Conservation (phyloP, 1,140 invertebrate species). For the Drosophila fuyamai region DNA sequence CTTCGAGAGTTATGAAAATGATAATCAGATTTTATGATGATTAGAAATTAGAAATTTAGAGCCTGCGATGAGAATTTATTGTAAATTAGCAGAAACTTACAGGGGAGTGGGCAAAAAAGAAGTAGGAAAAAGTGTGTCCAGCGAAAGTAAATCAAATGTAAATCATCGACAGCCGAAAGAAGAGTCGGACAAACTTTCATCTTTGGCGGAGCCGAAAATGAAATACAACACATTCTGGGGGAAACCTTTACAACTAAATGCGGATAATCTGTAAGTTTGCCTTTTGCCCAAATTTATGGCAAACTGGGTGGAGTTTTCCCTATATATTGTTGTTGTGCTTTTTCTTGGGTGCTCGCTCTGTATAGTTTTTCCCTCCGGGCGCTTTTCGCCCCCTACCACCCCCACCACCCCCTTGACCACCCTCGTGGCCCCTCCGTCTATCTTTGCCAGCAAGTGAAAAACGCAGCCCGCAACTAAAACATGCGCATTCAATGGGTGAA, state of each 20-base stretch:
- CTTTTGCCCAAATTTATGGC: slow-evolving; percentile 77
- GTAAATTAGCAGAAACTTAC: slow-evolving; percentile 53
- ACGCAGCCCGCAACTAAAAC: slow-evolving; percentile 74
- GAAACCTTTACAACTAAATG: slow-evolving; percentile 84
- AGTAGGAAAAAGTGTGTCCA: slow-evolving; percentile 12
- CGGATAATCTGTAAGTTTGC: slow-evolving; percentile 84
- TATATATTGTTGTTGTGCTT: slow-evolving; percentile 72
- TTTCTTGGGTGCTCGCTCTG: slow-evolving; percentile 57
- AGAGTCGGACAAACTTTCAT: slow-evolving; percentile 67
- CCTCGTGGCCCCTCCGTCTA: slow-evolving; percentile 26
- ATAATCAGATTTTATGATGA: slow-evolving; percentile 83
- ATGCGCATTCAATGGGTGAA: slow-evolving; percentile 78
- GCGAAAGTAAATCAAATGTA: slow-evolving; percentile 79
- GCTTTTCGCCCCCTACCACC: background rate
- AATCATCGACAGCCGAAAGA: slow-evolving; percentile 68
- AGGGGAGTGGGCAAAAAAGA: background rate
- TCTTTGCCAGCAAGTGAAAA: slow-evolving; percentile 51
- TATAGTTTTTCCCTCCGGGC: slow-evolving; percentile 61
- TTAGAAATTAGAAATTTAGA: slow-evolving; percentile 69
- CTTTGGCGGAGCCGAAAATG: slow-evolving; percentile 68
- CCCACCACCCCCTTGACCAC: background rate
- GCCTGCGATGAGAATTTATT: slow-evolving; percentile 69
- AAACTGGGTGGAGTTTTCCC: slow-evolving; percentile 71
- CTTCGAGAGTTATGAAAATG: slow-evolving; percentile 66
- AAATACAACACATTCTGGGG: slow-evolving; percentile 78